Conservation (phyloP, 2,797 vertebrate genomes). For the Pelobates cultripes region DNA sequence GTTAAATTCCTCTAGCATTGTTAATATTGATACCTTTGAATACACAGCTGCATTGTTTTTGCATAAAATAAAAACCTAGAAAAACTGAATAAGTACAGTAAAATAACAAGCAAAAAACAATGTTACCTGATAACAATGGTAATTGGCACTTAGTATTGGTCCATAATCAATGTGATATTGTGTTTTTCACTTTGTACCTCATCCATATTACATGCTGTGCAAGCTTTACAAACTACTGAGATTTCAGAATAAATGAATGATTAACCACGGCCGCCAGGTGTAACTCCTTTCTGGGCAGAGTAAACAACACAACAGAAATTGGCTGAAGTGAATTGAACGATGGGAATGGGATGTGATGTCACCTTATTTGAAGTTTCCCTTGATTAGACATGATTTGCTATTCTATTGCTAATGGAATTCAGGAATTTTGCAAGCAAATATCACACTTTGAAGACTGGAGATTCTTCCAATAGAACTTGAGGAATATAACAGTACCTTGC, state of each 20-base stretch:
- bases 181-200: slow-evolving; percentile 40
- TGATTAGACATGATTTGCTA: background rate
- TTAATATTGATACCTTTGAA: too few relatives aligned
- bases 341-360: background rate
- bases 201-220: slow-evolving; percentile 50
- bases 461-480: background rate
- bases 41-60: too few relatives aligned
- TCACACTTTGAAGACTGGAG: background rate
- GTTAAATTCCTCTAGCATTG: too few relatives aligned
- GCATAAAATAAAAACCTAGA: too few relatives aligned
- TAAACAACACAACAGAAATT: slow-evolving; percentile 38
- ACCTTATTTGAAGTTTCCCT: background rate
- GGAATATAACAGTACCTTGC: background rate
- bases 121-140: slow-evolving; percentile 5
- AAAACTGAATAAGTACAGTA: background rate
- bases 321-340: background rate
- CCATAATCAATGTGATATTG: slow-evolving; percentile 40
- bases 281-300: slow-evolving; percentile 29
- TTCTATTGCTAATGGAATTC: background rate
- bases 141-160: slow-evolving; percentile 27
- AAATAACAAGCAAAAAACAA: background rate
- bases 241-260: slow-evolving; percentile 53
- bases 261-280: slow-evolving; percentile 53
- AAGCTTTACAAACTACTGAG: slow-evolving; percentile 48
- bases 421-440: background rate